These are phyloP conservation scores for Pitangus sulphuratus DNA, from an alignment of 2,797 vertebrate genomes.

Conservation along the genomic window DNA sequence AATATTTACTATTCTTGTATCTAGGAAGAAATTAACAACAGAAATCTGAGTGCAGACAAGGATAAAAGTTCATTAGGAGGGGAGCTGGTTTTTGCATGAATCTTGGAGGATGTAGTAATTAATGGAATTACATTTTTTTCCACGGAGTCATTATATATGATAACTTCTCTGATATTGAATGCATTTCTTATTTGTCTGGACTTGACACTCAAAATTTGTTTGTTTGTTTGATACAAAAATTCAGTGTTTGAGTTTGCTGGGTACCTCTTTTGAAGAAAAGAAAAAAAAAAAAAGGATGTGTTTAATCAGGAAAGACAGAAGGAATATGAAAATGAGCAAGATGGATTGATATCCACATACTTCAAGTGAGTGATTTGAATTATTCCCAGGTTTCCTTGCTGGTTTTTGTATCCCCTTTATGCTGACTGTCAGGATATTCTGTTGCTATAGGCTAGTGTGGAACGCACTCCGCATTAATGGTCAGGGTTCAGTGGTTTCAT, in stretches of 20 bases:
- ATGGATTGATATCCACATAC: neutral
- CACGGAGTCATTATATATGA: neutral
- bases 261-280: neutral
- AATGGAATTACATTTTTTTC: neutral
- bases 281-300: neutral
- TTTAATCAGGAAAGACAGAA: neutral
- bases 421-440: neutral
- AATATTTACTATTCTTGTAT: neutral
- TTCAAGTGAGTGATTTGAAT: neutral
- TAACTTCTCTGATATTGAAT: neutral
- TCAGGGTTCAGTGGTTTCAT: constrained; percentile 7
- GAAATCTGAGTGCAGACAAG: neutral
- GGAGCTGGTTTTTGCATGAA: neutral
- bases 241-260: neutral
- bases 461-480: neutral
- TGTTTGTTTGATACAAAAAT: neutral
- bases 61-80: neutral
- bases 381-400: neutral
- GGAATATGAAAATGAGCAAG: neutral
- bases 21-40: neutral
- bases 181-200: neutral
- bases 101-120: neutral
- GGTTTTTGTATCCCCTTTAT: neutral
- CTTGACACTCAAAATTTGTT: neutral
- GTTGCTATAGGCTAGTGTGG: constrained; percentile 6